Percentiles rank a stretch among this genome's conserved stretches.
Conservation (phyloP, 2,113 vertebrate genomes). For the Athene noctua region DNA sequence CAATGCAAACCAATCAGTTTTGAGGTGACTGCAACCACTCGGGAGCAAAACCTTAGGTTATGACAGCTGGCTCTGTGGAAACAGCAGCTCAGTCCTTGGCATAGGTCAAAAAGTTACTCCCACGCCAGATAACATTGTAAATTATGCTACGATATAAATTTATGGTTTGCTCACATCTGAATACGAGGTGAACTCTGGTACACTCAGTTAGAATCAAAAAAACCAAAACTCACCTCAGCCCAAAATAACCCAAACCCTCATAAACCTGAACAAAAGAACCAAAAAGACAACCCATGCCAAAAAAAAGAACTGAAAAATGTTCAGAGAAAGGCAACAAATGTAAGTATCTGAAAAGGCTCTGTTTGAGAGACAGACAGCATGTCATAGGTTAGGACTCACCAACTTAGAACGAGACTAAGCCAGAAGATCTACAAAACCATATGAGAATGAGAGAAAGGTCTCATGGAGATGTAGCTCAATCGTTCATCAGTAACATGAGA, state of each 20-base stretch:
- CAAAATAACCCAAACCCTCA: too few species aligned
- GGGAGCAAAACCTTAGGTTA: not conserved
- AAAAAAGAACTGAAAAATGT: not conserved
- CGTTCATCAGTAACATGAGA: not conserved
- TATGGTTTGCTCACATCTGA: not conserved
- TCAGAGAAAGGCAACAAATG: not conserved
- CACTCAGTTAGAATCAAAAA: not conserved
- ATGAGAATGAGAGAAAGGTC: not conserved
- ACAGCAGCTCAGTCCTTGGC: not conserved
- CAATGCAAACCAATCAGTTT: fast-evolving
- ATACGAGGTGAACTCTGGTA: not conserved
- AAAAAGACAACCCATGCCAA: not conserved
- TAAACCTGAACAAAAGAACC: not conserved
- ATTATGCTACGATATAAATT: not conserved
- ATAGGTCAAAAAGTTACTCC: not conserved
- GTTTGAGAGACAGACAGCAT: not conserved
- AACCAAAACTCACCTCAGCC: not conserved
- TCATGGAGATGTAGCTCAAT: not conserved
- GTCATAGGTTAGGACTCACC: not conserved
- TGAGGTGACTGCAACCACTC: not conserved
- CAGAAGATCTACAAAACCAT: not conserved
- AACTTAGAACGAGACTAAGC: not conserved
- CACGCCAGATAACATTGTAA: not conserved
- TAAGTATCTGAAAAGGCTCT: not conserved
- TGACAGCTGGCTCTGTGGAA: not conserved